phyloP scores from a whole-genome alignment of 2,113 vertebrate genomes.

The Mormyrus lacerda region DNA sequence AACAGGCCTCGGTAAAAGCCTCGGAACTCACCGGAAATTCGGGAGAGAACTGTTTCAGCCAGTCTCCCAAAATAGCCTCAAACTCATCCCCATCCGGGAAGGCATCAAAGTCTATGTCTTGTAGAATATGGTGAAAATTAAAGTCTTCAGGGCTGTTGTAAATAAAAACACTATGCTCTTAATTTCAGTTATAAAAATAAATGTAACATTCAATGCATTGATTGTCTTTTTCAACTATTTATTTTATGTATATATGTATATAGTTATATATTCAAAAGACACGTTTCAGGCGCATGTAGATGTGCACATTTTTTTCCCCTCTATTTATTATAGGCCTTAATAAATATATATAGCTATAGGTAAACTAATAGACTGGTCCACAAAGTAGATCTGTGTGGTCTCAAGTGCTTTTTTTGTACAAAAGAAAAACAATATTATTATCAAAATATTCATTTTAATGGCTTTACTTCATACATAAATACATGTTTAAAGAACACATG shows the following conservation, averaged over 20 bases:
- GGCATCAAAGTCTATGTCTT: conserved; percentile 81
- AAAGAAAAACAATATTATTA: conserved; percentile 97
- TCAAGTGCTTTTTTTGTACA: conserved; percentile 88
- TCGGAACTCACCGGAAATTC: conserved; percentile 66
- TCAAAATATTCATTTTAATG: conserved; percentile 99
- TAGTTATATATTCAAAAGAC: conserved; percentile 79
- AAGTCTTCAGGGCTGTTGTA: conserved; percentile 84
- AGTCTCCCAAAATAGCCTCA: conserved; percentile 75
- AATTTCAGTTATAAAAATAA: conserved; percentile 87
- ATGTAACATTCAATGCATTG: conserved; percentile 91
- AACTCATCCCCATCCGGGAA: conserved; percentile 76
- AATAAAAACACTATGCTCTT: conserved; percentile 97
- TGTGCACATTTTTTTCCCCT: conserved; percentile 64
- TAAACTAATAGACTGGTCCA: conserved; percentile 82
- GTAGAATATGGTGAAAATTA: conserved; percentile 82
- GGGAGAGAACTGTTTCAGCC: conserved; percentile 69
- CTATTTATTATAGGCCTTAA: conserved; percentile 42
- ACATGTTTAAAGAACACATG: conserved; percentile 93
- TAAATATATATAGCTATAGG: conserved; percentile 72
- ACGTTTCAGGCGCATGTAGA: conserved; percentile 72
- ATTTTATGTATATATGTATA: conserved; percentile 62
- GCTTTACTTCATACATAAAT: conserved; percentile 99
- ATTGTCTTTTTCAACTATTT: conserved; percentile 85
- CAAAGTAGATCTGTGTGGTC: conserved; percentile 86
- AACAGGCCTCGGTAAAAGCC: conserved; percentile 56